Evolutionary conservation across 2,797 vertebrate genomes (phyloP), one percentile per base, ranked within the genome.

Genomic region (Lycodopsis pacificus): DNA sequence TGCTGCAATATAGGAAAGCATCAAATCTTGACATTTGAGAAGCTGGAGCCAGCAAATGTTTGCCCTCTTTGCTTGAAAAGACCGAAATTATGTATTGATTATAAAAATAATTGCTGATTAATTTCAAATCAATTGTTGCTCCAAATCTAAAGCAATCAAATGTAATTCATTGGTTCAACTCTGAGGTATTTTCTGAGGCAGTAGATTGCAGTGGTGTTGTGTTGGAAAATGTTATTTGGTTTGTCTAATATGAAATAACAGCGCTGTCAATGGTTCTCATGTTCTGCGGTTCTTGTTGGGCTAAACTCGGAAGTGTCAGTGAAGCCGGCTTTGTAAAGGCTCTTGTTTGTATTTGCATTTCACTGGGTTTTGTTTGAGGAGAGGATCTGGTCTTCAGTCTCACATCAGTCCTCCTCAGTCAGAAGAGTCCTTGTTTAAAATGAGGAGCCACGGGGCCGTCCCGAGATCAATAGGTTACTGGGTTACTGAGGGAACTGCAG

Each of bases 281-380:
- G 22, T 32, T 30, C 14, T 46, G 2, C 20, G 11, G 22, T 19
- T 59, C 38, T 30, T 0, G 25, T 30, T 13, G 42, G 2, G 0
- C 40, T 34, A 2, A 66, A 51, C 44, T 34, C 62, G 36, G 14
- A 73, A 62, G 63, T 65, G 70, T 81, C 15, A 82, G 40, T 46
- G 44, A 63, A 68, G 61, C 36, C 9, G 13, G 48, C 51, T 65
- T 49, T 86, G 32, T 79, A 64, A 77, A 86, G 68, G 63, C 54
- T 83, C 5, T 25, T 85, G 65, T 81, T 85, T 54, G 65, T 84
- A 84, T 93, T 90, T 93, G 82, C 90, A 85, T 88, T 58, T 85
- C 70, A 73, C 58, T 78, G 75, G 82, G 57, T 57, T 89, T 88
- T 89, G 89, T 87, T 91, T 87, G 68, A 80, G 27, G 13, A 32